Conservation (phyloP, 2,888 invertebrate species). For the Silvanus unidentatus region DNA sequence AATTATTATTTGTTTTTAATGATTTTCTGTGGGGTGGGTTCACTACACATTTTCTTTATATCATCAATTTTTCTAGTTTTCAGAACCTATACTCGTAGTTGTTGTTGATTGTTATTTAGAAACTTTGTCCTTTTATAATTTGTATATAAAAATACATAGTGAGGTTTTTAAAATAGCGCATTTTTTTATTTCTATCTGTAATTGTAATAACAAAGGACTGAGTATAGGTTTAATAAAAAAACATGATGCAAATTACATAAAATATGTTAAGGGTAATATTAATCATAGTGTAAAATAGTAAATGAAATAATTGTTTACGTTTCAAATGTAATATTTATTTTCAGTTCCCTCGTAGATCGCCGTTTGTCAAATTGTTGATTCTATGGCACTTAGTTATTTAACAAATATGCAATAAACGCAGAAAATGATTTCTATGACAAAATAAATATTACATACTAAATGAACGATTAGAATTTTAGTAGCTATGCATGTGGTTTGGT, state of each 20-base stretch:
- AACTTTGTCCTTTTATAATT: constrained; percentile 14
- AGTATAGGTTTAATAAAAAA: constrained; percentile 37
- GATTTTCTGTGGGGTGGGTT: constrained; percentile 26
- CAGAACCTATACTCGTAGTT: constrained; percentile 24
- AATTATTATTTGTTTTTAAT: constrained; percentile 18
- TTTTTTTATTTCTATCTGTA: too few relatives aligned
- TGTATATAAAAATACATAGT: too few relatives aligned
- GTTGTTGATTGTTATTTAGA: constrained; percentile 20
- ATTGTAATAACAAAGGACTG: constrained; percentile 28
- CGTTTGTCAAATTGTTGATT: not conserved
- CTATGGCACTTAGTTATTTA: not conserved
- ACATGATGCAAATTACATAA: too few relatives aligned
- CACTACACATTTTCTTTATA: constrained; percentile 17
- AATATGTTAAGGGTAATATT: constrained; percentile 5
- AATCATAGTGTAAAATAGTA: not conserved
- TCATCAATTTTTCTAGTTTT: too few relatives aligned
- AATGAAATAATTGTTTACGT: not conserved
- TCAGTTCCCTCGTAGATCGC: too few relatives aligned
- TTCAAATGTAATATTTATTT: not conserved
- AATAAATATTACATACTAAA: constrained; percentile 14
- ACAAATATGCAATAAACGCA: not conserved
- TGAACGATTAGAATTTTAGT: constrained; percentile 14
- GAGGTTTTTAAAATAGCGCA: too few relatives aligned
- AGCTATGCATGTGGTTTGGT: constrained; percentile 24
- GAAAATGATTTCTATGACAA: not conserved